Evolutionary conservation across 2,888 invertebrate species (phyloP).

Genomic region (Coleophora deauratella): DNA sequence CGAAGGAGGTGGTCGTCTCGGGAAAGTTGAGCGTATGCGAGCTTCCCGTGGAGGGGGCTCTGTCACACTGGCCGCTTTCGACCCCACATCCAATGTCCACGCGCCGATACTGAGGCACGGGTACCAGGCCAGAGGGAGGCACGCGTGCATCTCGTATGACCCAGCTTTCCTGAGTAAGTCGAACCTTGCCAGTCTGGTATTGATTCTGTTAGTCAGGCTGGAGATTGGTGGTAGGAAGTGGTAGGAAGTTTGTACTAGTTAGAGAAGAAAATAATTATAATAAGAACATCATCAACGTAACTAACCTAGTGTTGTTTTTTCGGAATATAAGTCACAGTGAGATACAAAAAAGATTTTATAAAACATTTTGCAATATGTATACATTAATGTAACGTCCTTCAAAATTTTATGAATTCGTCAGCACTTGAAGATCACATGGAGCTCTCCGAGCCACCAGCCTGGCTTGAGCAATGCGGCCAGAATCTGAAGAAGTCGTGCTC

Average conservation of each 20-base stretch:
- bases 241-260: too few relatives aligned
- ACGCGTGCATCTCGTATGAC: conserved; percentile 62
- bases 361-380: too few relatives aligned
- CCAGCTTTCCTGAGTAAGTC: conserved; percentile 40
- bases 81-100: conserved; percentile 76
- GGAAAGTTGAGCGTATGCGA: conserved; percentile 28
- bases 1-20: conserved; percentile 33
- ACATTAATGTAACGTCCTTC: too few relatives aligned
- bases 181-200: neutral
- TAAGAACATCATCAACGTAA: too few relatives aligned
- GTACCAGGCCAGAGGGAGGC: conserved; percentile 76
- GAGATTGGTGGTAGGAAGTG: too few relatives aligned
- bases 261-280: too few relatives aligned
- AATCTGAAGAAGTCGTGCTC: conserved; percentile 50
- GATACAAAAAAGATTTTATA: too few relatives aligned
- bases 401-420: conserved; percentile 12
- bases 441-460: conserved; percentile 60
- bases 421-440: conserved; percentile 62
- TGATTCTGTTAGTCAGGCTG: too few relatives aligned
- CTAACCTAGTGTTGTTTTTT: too few relatives aligned
- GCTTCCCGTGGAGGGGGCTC: conserved; percentile 36
- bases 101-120: conserved; percentile 78
- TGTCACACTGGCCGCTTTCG: conserved; percentile 42
- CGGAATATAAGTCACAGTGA: too few relatives aligned
- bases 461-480: conserved; percentile 55